These are phyloP conservation scores for Eumacrocentrus americanus DNA, from an alignment of 2,888 invertebrate genomes.

Conservation along the genomic window DNA sequence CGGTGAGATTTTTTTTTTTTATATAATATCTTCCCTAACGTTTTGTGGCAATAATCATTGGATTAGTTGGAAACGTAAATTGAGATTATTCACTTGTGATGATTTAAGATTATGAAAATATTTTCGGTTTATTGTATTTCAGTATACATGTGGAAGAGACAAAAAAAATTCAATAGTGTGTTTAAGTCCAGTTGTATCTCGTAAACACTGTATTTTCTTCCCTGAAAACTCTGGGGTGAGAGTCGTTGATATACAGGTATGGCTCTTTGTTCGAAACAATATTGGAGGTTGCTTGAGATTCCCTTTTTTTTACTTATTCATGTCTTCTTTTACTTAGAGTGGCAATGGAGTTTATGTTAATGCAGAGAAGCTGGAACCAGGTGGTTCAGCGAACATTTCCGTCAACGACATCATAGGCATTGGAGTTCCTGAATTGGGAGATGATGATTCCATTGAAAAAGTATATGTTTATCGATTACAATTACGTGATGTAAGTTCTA, in stretches of 20 bases:
- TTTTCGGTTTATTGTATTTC: slow-evolving; percentile 30
- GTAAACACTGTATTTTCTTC: slow-evolving; percentile 50
- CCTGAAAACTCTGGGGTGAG: slow-evolving; percentile 36
- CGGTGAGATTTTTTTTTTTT: not conserved
- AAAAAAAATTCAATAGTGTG: slow-evolving; percentile 46
- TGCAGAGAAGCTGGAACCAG: slow-evolving; percentile 57
- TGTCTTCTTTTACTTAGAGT: slow-evolving; percentile 60
- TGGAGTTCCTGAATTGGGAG: slow-evolving; percentile 52
- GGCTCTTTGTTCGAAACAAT: not conserved
- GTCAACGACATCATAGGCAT: slow-evolving; percentile 66
- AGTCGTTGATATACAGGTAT: slow-evolving; percentile 49
- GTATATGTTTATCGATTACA: slow-evolving; percentile 33
- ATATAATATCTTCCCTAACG: not conserved
- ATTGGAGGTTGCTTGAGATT: too few relatives aligned
- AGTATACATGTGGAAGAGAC: slow-evolving; percentile 52
- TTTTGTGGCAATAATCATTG: too few relatives aligned
- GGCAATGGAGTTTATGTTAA: slow-evolving; percentile 69
- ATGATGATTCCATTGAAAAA: not conserved
- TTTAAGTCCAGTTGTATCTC: slow-evolving; percentile 45
- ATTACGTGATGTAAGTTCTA: slow-evolving; percentile 28
- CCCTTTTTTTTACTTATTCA: not conserved
- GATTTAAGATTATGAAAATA: too few relatives aligned
- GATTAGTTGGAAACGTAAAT: too few relatives aligned
- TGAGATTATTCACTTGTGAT: too few relatives aligned
- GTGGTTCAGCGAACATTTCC: slow-evolving; percentile 56